Conservation (phyloP, 2,797 vertebrate genomes). For the Agapornis canus region DNA sequence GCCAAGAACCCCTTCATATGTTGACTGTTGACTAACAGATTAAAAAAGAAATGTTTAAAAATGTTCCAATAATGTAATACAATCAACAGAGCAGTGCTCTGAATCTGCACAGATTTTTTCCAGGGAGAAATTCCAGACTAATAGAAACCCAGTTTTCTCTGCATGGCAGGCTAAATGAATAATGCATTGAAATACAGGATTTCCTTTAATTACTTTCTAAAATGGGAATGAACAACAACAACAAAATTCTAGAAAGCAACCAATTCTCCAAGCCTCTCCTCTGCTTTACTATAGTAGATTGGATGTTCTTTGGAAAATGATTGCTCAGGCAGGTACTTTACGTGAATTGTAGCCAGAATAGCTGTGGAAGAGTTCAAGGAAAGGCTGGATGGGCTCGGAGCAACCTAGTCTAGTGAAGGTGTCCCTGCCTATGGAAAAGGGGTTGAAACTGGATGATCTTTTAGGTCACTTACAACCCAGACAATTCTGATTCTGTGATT, state of each 20-base stretch:
- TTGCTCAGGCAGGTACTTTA: neutral
- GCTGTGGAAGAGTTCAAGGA: neutral
- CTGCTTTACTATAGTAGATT: neutral
- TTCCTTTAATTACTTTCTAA: neutral
- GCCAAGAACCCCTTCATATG: neutral
- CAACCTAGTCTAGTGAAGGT: neutral
- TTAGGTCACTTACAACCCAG: neutral
- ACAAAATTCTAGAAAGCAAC: neutral
- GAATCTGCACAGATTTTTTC: neutral
- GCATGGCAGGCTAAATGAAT: neutral
- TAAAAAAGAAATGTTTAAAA: neutral
- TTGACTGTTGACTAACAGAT: neutral
- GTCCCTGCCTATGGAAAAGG: neutral
- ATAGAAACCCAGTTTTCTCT: neutral
- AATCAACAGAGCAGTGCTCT: neutral
- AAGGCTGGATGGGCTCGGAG: neutral
- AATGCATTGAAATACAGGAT: neutral
- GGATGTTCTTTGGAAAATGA: neutral
- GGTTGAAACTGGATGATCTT: neutral
- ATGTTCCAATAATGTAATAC: neutral
- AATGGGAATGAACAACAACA: neutral
- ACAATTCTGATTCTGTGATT: neutral
- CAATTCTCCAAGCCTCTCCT: accelerated
- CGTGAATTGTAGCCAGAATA: neutral
- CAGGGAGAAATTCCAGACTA: neutral